Evolutionary conservation across 2,888 invertebrate species (phyloP).

Genomic region (Cosmopolites sordidus): DNA sequence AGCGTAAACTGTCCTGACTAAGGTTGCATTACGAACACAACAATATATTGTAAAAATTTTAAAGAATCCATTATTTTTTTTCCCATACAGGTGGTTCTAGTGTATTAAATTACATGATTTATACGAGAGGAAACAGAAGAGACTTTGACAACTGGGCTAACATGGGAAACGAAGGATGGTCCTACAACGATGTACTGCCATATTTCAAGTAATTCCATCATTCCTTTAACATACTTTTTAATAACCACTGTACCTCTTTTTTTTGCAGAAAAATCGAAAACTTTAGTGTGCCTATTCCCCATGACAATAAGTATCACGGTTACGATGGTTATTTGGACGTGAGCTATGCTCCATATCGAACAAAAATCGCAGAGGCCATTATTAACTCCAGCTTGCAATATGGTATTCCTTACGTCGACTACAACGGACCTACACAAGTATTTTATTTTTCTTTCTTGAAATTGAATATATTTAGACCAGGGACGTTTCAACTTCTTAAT

Average conservation of each 20-base stretch:
- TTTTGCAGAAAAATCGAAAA: constrained; percentile 63
- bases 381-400: constrained; percentile 59
- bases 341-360: constrained; percentile 56
- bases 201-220: constrained; percentile 59
- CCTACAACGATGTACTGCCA: constrained; percentile 71
- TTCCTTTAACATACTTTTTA: background rate
- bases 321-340: constrained; percentile 56
- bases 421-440: constrained; percentile 58
- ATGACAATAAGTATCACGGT: constrained; percentile 50
- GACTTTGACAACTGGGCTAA: constrained; percentile 87
- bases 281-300: constrained; percentile 74
- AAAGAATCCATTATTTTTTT: too few species aligned
- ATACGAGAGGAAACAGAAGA: constrained; percentile 79
- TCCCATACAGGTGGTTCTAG: constrained; percentile 63
- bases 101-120: constrained; percentile 86
- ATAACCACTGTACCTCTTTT: too few species aligned
- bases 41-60: too few species aligned
- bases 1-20: too few species aligned
- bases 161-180: constrained; percentile 65
- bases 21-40: too few species aligned
- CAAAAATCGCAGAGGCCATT: constrained; percentile 59
- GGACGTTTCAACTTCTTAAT: too few species aligned
- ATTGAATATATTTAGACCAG: too few species aligned
- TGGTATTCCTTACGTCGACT: constrained; percentile 63
- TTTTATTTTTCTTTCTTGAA: constrained; percentile 13